Evolutionary conservation across 2,888 invertebrate genomes (phyloP).

Genomic region (Stegana nigrithorax): DNA sequence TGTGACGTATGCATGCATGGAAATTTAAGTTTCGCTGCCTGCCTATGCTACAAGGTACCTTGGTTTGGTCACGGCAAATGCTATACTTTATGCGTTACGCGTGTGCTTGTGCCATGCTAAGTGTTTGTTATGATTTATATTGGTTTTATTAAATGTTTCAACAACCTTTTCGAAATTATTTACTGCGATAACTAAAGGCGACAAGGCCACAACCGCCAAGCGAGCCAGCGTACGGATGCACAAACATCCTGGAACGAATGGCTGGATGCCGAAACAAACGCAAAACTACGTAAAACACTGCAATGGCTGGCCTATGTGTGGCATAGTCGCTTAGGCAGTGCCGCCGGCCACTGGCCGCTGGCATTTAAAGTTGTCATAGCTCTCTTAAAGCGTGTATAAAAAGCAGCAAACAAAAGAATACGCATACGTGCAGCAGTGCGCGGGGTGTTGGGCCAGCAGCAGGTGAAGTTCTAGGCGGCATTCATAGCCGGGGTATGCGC

Average conservation of each 20-base stretch:
- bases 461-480: too few relatives aligned
- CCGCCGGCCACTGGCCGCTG: background rate
- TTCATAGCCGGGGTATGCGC: too few relatives aligned
- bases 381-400: too few relatives aligned
- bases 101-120: slow-evolving; percentile 48
- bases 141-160: slow-evolving; percentile 68
- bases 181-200: slow-evolving; percentile 38
- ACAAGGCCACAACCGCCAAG: too few relatives aligned
- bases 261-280: slow-evolving; percentile 12
- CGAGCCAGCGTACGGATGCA: too few relatives aligned
- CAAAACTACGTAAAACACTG: background rate
- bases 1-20: slow-evolving; percentile 53
- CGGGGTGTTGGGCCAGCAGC: too few relatives aligned
- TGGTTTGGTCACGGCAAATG: too few relatives aligned
- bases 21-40: slow-evolving; percentile 55
- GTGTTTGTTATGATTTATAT: slow-evolving; percentile 67
- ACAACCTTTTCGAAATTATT: slow-evolving; percentile 59
- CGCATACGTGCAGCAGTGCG: too few relatives aligned
- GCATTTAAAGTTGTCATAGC: too few relatives aligned
- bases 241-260: too few relatives aligned
- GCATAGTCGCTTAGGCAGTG: background rate
- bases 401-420: too few relatives aligned
- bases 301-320: too few relatives aligned
- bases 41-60: slow-evolving; percentile 2
- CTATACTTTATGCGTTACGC: slow-evolving; percentile 24